phyloP scores from a whole-genome alignment of 2,888 invertebrate species.

The Phytoseiulus persimilis region DNA sequence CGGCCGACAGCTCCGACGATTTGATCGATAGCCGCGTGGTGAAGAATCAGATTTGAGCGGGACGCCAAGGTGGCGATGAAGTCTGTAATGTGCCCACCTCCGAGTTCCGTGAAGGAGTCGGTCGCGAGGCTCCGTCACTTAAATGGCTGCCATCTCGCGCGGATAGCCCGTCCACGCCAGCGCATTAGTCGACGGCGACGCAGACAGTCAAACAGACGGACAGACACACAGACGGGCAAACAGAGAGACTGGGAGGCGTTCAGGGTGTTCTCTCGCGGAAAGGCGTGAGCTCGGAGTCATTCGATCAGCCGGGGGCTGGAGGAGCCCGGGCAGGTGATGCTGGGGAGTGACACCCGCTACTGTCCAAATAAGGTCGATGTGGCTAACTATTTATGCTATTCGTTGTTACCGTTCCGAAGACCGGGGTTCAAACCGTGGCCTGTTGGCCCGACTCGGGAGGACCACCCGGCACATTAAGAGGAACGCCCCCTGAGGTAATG shows the following conservation, averaged over 20 bases:
- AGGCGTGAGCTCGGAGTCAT: neutral
- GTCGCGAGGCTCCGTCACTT: neutral
- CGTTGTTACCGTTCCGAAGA: neutral
- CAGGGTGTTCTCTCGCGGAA: neutral
- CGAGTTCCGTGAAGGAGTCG: neutral
- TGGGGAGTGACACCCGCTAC: neutral
- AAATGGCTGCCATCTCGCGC: neutral
- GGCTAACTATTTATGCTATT: neutral
- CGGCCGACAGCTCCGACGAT: neutral
- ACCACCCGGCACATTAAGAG: conserved; percentile 28
- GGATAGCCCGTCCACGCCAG: neutral
- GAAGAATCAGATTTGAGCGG: neutral
- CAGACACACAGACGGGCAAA: neutral
- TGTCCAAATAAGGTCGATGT: neutral
- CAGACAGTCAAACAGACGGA: neutral
- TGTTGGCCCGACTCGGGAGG: neutral
- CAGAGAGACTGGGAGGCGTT: neutral
- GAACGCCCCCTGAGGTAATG: conserved; percentile 39
- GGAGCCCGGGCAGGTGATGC: no score
- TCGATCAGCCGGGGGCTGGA: neutral
- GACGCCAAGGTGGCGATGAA: neutral
- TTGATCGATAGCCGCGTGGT: neutral
- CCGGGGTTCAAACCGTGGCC: neutral
- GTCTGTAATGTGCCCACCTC: neutral
- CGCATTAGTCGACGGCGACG: neutral